These are phyloP conservation scores for Macroramphosus scolopax DNA, from an alignment of 2,797 vertebrate genomes.

Conservation along the genomic window DNA sequence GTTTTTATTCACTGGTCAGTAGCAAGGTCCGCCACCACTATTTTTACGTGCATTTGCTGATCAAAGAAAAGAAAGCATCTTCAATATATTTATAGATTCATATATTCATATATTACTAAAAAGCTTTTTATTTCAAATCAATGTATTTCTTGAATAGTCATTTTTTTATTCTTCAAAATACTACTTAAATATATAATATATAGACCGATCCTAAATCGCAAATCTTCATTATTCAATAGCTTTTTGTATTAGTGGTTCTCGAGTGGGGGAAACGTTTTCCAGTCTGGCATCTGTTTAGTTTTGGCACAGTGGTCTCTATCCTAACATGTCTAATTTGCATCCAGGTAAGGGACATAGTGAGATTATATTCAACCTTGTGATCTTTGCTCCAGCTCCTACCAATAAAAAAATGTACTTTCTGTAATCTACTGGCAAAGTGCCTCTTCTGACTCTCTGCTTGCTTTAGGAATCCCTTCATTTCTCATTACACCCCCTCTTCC, in stretches of 20 bases:
- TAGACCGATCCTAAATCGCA: constrained; percentile 48
- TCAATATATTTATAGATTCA: constrained; percentile 53
- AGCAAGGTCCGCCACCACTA: constrained; percentile 15
- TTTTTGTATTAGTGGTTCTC: constrained; percentile 64
- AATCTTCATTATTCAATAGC: constrained; percentile 56
- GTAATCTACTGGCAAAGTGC: constrained; percentile 3
- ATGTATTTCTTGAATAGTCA: constrained; percentile 46
- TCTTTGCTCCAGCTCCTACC: no score
- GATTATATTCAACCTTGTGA: constrained; percentile 1
- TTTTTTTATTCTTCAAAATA: constrained; percentile 54
- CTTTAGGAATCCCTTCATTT: constrained; percentile 27
- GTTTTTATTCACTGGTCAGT: constrained; percentile 44
- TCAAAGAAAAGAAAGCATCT: constrained; percentile 50
- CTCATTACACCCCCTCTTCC: constrained; percentile 11
- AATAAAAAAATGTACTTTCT: constrained; percentile 44
- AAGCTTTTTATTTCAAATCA: constrained; percentile 51
- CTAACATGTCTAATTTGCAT: constrained; percentile 31
- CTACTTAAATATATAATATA: constrained; percentile 67
- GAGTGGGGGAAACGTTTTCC: constrained; percentile 24
- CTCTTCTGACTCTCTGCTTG: constrained; percentile 1
- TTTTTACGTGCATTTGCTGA: constrained; percentile 39
- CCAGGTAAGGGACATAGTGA: constrained; percentile 17
- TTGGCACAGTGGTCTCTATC: constrained; percentile 69
- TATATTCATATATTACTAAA: constrained; percentile 65
- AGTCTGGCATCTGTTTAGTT: constrained; percentile 48